phyloP scores from a whole-genome alignment of 2,888 invertebrate genomes.

The Lamellibrachia satsuma region DNA sequence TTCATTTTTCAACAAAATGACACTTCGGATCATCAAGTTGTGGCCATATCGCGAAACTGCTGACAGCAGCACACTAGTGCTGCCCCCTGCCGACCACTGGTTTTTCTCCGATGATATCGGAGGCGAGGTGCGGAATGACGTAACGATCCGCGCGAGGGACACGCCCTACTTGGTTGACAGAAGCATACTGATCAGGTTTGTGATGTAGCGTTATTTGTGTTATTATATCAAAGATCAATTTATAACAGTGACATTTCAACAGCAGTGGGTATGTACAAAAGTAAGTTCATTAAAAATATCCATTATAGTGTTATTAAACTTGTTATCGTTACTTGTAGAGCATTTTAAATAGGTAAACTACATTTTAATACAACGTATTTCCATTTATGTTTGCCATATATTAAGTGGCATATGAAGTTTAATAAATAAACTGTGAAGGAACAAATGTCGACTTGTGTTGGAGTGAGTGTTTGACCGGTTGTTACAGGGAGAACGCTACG shows the following conservation, averaged over 20 bases:
- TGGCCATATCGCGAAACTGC: conserved; percentile 5
- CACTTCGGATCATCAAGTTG: neutral
- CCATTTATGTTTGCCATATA: too few species aligned
- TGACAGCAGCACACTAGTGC: neutral
- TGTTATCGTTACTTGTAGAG: too few species aligned
- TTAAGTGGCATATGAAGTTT: too few species aligned
- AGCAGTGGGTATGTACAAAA: neutral
- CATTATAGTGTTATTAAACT: neutral
- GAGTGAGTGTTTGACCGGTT: conserved; percentile 18
- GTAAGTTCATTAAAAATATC: neutral
- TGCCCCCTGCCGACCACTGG: neutral
- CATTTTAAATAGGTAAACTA: too few species aligned
- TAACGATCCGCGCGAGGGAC: conserved; percentile 1
- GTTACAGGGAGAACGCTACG: conserved; percentile 19
- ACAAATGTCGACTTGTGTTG: neutral
- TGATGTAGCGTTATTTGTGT: neutral
- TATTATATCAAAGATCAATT: neutral
- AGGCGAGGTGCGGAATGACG: conserved; percentile 24
- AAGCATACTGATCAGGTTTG: neutral
- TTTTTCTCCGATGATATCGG: conserved; percentile 29
- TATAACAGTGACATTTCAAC: neutral
- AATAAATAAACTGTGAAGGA: neutral
- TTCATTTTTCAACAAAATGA: neutral
- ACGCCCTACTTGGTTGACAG: conserved; percentile 24
- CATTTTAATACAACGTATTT: too few species aligned